Evolutionary conservation across 2,888 invertebrate species (phyloP), one percentile per base, ranked within the genome.

Genomic region (Tipula vernalis): DNA sequence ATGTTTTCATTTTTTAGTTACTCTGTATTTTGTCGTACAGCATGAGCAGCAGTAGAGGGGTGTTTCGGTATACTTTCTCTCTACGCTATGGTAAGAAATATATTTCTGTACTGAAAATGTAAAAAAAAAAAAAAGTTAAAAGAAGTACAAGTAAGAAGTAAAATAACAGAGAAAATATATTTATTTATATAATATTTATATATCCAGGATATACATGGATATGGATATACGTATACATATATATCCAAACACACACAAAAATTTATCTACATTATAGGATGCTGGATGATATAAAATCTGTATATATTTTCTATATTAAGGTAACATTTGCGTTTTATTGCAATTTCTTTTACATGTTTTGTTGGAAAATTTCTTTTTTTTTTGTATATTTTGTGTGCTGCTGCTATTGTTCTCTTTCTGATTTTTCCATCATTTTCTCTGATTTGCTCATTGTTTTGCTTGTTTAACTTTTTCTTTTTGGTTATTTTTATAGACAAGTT

Each of bases 261-360:
- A 51, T 51, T n/a, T 51, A 51, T 51, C 51, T 51, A 51, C 51
- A 51, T 51, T 71, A 71, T 28, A 28, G 28, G 71, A 71, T 28
- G 84, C 41, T 84, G 41, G 84, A 84, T 84, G 84, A 84, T 84
- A 84, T 84, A 84, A 84, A 84, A 84, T 84, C 86, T 42, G 47
- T 86, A 57, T 86, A 86, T 51, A 86, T 88, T 88, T 88, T 88
- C 88, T 88, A 88, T 88, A 88, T 88, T 88, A 88, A 88, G 88
- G 88, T 87, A 88, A 88, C 88, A 88, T 88, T 88, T 88, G 88
- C 88, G 87, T 88, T 88, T 88, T 88, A 88, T 88, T 88, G 88
- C 88, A 88, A 88, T 88, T 88, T 88, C 88, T 88, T 88, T 88
- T 88, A 88, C 88, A 88, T 88, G 88, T 87, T 87, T 86, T 87